phyloP scores from a whole-genome alignment of 2,888 invertebrate genomes.

The Endotricha flammealis region DNA sequence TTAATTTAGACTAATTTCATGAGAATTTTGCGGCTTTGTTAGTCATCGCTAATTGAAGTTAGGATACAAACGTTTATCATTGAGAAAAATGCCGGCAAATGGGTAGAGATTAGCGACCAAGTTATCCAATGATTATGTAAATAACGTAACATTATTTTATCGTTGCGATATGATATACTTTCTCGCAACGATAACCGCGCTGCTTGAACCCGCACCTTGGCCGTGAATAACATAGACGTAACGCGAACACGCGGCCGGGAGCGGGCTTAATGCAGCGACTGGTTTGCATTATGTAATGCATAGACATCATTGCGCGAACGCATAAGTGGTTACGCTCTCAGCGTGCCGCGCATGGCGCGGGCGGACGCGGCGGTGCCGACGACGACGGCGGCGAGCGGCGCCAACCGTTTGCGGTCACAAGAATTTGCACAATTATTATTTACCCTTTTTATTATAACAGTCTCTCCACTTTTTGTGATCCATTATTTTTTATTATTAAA shows the following conservation, averaged over 20 bases:
- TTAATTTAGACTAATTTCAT: slow-evolving; percentile 46
- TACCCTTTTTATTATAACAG: slow-evolving; percentile 16
- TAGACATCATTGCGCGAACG: slow-evolving; percentile 32
- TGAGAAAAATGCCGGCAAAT: too few species aligned
- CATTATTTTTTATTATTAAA: background rate
- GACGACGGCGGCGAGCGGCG: slow-evolving; percentile 44
- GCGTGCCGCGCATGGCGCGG: slow-evolving; percentile 16
- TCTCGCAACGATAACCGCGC: too few species aligned
- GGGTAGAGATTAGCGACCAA: too few species aligned
- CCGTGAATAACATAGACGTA: background rate
- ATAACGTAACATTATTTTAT: too few species aligned
- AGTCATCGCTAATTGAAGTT: too few species aligned
- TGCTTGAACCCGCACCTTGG: slow-evolving; percentile 10
- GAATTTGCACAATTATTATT: slow-evolving; percentile 32
- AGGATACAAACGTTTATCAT: too few species aligned
- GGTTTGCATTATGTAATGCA: slow-evolving; percentile 61
- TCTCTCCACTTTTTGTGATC: background rate
- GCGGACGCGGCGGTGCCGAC: slow-evolving; percentile 24
- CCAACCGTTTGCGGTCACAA: slow-evolving; percentile 42
- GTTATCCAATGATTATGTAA: too few species aligned
- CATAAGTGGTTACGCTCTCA: slow-evolving; percentile 17
- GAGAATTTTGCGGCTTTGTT: slow-evolving; percentile 34
- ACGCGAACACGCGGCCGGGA: slow-evolving; percentile 17
- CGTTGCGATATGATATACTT: too few species aligned
- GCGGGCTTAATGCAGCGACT: slow-evolving; percentile 35